Base-by-base conservation (phyloP, 2,113 vertebrate genomes). In the Pteruthius melanotis region DNA sequence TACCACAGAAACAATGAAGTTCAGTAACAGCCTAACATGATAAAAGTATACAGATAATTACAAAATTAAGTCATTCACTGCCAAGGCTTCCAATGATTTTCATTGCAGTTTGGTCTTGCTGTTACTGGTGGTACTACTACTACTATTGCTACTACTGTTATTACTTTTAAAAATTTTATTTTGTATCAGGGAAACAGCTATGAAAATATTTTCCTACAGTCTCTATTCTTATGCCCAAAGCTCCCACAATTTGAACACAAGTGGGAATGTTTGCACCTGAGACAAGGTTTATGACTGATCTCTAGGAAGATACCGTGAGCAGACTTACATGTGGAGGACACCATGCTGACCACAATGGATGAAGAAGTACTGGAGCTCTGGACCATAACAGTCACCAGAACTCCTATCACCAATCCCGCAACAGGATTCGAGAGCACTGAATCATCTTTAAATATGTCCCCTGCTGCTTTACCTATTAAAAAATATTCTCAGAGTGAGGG, bases 311-410 rank as follows among this genome's bases (percentile, higher is more conserved):
- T 4, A 11, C 31, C 70, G 16, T 22, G n/a, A 39, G 33, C 79
- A 82, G 40, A 98, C 99, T 99, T 95, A 99, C 99, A 1, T 15
- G 98, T 98, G 89, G 99, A 99, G 68, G 99, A 98, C 74, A 99
- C 99, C 99, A 99, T 99, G 98, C 99, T 99, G 98, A 99, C 99
- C 17, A 99, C 93, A 63, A 99, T 99, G 63, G 99, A 99, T 2
- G 99, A 98, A 6, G 99, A 99, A 6, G 99, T 99, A 92, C 99
- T 99, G 59, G 99, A 99, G 89, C 99, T 99, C 96, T 99, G 99
- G 31, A 99, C 99, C 95, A 99, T 94, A 61, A 99, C 99, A 0
- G 99, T 99, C 94, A 99, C 99, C 98, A 99, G 95, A 66, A 99
- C 98, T 3, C 99, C 99, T 4, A 99, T 99, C 95, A 99, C 98